Conservation (phyloP, 1,140 invertebrate genomes). For the Drosophila oshimai region DNA sequence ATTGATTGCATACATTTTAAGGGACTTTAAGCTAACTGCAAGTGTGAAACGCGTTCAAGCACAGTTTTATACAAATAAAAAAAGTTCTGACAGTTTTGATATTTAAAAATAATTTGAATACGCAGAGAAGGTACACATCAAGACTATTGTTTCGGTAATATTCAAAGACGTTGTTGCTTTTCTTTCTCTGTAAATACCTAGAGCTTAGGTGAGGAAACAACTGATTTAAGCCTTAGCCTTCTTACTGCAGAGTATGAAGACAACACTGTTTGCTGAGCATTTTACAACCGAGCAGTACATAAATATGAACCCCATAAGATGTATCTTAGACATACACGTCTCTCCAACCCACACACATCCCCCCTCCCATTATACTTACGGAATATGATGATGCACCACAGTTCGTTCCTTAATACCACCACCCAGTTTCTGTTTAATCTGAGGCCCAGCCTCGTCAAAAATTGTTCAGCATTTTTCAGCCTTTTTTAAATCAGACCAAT, state of each 20-base stretch:
- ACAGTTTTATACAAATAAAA: neutral
- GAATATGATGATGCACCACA: conserved; percentile 42
- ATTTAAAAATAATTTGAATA: too few relatives aligned
- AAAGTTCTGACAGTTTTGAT: neutral
- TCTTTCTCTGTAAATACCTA: neutral
- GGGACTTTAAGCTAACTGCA: neutral
- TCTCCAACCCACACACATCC: neutral
- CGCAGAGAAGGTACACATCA: too few relatives aligned
- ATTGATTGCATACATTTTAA: conserved; percentile 1
- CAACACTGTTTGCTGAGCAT: conserved; percentile 8
- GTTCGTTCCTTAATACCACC: conserved; percentile 29
- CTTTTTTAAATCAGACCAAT: conserved; percentile 67
- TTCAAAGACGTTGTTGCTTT: too few relatives aligned
- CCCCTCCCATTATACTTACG: conserved; percentile 32
- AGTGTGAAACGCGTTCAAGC: neutral
- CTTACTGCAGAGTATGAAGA: conserved; percentile 9
- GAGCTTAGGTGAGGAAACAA: conserved; percentile 1
- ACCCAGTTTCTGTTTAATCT: conserved; percentile 49
- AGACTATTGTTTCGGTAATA: too few relatives aligned
- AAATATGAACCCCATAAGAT: conserved; percentile 33
- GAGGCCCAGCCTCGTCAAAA: conserved; percentile 36
- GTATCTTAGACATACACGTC: conserved; percentile 7
- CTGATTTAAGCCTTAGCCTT: neutral
- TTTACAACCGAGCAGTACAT: conserved; percentile 25
- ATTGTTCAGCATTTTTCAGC: conserved; percentile 53